A percentile compares a stretch with the other conserved stretches of the same genome.
Conservation (phyloP, 2,113 vertebrate species). For the Nycticryphes semicollaris region DNA sequence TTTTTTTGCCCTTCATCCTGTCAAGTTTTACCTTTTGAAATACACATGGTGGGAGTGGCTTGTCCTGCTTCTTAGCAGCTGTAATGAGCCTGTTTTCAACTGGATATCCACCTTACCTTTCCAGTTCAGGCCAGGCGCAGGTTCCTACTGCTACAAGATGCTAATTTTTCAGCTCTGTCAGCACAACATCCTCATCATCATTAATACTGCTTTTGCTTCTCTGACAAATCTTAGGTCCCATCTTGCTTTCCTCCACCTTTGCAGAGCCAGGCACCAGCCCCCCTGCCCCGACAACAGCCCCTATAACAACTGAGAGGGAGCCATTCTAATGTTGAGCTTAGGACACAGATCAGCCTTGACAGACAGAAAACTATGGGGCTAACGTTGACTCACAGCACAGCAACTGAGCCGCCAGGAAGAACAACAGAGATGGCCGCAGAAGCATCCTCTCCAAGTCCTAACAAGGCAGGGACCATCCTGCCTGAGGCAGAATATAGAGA, state of each 20-base stretch:
- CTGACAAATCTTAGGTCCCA: neutral
- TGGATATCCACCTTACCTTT: neutral
- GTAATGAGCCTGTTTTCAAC: neutral
- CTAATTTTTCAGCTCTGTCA: neutral
- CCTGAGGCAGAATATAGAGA: neutral
- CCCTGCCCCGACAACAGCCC: neutral
- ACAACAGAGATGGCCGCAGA: fast-evolving
- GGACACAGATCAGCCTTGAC: fast-evolving
- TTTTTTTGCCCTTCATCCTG: neutral
- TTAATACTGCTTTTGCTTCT: fast-evolving
- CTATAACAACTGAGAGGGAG: neutral
- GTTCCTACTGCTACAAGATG: neutral
- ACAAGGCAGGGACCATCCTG: neutral
- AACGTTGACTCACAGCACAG: neutral
- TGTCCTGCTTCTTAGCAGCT: neutral
- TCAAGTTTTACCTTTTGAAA: neutral
- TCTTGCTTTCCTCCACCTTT: neutral
- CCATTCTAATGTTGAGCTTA: neutral
- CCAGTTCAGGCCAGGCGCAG: neutral
- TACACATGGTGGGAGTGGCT: neutral
- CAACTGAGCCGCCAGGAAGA: neutral
- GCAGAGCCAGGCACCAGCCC: neutral
- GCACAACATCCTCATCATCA: neutral
- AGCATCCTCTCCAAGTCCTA: neutral
- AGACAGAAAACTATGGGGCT: neutral